Evolutionary conservation across 2,797 vertebrate genomes (phyloP), one percentile per base, ranked within the genome.

Genomic region (Sciurus vulgaris): DNA sequence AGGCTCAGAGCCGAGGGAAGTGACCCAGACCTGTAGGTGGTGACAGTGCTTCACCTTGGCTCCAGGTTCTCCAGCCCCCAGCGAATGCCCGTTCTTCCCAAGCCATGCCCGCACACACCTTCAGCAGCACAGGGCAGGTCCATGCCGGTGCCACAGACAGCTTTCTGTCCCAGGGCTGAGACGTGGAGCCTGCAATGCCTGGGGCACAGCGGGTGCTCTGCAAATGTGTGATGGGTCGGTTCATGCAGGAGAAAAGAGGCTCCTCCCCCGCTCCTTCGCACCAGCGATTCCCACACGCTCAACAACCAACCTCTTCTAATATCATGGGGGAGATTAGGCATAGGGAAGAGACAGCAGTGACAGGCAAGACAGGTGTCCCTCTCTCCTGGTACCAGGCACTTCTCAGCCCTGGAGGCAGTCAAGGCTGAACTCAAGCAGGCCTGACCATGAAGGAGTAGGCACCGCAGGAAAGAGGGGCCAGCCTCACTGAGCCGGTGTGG

Each of bases 401-500:
- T 6, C 26, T 82, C 28, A 51, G 41, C 51, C n/a, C 54, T 12
- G 44, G 76, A 18, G 18, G 26, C 17, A 5, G 24, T 47, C 0
- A 14, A 59, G 38, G 51, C 89, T 44, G 89, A 70, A 69, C 54
- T 79, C 69, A 5, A 49, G 56, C 11, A 49, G 73, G 38, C 28
- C 67, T 15, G 70, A 51, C 51, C 1, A 0, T 2, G 26, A 38
- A 22, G n/a, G 35, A 22, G 35, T 3, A 22, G 35, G 24, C 2
- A 5, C 7, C 28, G 18, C 41, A 41, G 54, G 84, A n/a, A 26
- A 38, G 30, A 85, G 51, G 20, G 30, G 22, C 7, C 22, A 5
- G 33, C 38, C 44, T 41, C 26, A 5, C 5, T 0, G n/a, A 54
- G 72, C 56, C 2, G 72, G 41, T 0, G 0, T 33, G 44, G 44